Conservation (phyloP, 2,113 vertebrate genomes). For the Cavia porcellus region DNA sequence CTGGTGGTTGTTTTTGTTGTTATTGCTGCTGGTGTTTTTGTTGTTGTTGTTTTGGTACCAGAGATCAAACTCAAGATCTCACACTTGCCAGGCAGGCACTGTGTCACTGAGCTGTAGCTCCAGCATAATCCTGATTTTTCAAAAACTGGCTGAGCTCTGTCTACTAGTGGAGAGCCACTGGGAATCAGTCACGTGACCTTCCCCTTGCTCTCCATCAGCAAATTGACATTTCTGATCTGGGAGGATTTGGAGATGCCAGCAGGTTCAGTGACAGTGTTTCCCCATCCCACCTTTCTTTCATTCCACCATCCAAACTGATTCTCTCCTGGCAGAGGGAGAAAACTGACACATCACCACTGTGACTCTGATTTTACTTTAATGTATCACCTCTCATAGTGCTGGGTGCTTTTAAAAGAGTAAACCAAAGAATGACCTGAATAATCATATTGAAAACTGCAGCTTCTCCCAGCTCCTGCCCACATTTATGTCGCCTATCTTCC, state of each 20-base stretch:
- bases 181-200: fast-evolving
- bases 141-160: neutral
- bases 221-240: neutral
- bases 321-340: neutral
- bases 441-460: neutral
- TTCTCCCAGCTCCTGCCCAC: neutral
- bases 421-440: neutral
- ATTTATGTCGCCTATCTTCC: neutral
- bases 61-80: no score
- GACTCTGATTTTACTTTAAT: neutral
- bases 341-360: neutral
- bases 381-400: neutral
- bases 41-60: no score
- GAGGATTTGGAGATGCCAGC: neutral
- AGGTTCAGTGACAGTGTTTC: no score
- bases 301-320: neutral
- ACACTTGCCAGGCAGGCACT: no score
- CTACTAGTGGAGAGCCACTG: neutral
- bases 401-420: conserved; percentile 14
- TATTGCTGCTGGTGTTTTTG: no score
- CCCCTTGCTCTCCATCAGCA: neutral
- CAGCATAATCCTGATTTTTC: neutral
- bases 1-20: no score
- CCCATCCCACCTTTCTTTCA: neutral
- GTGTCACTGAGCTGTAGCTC: no score